phyloP scores from a whole-genome alignment of 2,888 invertebrate genomes.

The Brenthis hecate region DNA sequence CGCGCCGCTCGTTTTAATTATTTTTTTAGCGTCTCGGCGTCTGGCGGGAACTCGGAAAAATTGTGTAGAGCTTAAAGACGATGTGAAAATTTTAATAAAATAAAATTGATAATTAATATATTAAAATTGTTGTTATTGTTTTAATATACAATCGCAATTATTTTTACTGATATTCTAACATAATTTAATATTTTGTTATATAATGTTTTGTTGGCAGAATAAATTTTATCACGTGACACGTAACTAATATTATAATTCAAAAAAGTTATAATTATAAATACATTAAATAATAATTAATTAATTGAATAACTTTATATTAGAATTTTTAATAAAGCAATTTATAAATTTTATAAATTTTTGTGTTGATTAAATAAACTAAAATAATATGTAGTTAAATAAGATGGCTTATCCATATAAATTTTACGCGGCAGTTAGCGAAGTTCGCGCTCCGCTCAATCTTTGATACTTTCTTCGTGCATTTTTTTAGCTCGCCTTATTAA shows the following conservation, averaged over 20 bases:
- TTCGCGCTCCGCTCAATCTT: conserved; percentile 81
- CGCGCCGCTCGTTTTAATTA: conserved; percentile 74
- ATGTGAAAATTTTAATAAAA: conserved; percentile 9
- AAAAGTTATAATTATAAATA: too few species aligned
- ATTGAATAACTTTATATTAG: too few species aligned
- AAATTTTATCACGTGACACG: too few species aligned
- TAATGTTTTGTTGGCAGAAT: too few species aligned
- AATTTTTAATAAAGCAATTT: too few species aligned
- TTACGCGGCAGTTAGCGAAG: conserved; percentile 64
- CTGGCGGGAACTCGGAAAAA: conserved; percentile 79
- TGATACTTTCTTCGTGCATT: conserved; percentile 83
- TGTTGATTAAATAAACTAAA: not conserved
- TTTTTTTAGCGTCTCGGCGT: conserved; percentile 83
- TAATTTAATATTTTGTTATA: too few species aligned
- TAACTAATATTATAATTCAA: too few species aligned
- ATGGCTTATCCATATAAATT: conserved; percentile 52
- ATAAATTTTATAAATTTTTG: too few species aligned
- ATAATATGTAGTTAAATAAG: not conserved
- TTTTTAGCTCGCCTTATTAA: conserved; percentile 82
- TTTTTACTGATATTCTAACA: not conserved
- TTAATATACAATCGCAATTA: not conserved
- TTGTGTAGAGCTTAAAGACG: conserved; percentile 52
- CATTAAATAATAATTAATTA: too few species aligned
- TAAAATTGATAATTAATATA: not conserved
- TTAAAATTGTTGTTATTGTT: not conserved